These are phyloP conservation scores for Geodia barretti DNA, from an alignment of 37 sponge, comb jelly and placozoan genomes.

Conservation along the genomic window DNA sequence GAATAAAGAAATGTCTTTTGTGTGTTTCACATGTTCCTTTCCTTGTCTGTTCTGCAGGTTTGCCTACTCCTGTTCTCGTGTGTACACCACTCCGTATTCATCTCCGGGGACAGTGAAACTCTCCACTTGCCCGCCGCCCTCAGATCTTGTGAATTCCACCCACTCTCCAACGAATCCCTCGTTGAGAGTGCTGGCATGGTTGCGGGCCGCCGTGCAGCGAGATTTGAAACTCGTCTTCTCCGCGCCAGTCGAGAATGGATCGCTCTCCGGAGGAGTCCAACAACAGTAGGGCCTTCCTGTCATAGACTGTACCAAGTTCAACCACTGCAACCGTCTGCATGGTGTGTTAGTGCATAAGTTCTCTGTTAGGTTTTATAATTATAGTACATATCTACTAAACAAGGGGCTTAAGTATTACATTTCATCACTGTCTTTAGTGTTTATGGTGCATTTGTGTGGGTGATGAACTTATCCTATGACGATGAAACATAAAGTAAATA, in stretches of 20 bases:
- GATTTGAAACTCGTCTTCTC: slow-evolving; percentile 50
- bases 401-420: neutral
- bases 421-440: too few species aligned
- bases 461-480: too few species aligned
- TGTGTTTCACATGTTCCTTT: too few species aligned
- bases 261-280: neutral
- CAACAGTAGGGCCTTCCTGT: neutral
- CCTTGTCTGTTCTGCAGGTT: too few species aligned
- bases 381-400: neutral
- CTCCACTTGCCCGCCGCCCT: neutral
- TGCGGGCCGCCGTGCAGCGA: slow-evolving; percentile 7
- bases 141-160: slow-evolving; percentile 48
- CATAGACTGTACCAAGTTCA: neutral
- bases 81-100: slow-evolving; percentile 28
- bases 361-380: neutral
- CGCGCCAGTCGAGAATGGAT: slow-evolving; percentile 31
- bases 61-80: neutral
- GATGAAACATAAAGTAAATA: too few species aligned
- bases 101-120: slow-evolving; percentile 59
- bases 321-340: slow-evolving; percentile 1
- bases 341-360: neutral
- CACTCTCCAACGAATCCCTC: slow-evolving; percentile 44
- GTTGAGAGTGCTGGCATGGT: slow-evolving; percentile 11
- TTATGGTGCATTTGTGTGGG: neutral
- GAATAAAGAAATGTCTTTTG: too few species aligned